These are phyloP conservation scores for Stegana nigrithorax DNA, from an alignment of 2,888 invertebrate genomes.

Conservation along the genomic window DNA sequence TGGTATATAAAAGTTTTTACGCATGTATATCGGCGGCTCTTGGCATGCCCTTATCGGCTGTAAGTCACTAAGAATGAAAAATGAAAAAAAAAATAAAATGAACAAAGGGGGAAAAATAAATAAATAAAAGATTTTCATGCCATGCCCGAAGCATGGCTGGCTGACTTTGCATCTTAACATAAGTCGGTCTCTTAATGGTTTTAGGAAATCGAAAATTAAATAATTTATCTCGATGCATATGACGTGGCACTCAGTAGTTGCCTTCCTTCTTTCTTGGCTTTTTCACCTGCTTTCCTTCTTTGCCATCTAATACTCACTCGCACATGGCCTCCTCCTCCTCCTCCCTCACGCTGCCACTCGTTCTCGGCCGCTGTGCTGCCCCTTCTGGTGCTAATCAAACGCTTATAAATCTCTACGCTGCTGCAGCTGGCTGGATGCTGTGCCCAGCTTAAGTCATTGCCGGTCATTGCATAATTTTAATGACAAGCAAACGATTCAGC, in stretches of 20 bases:
- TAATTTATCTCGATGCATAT: conserved; percentile 58
- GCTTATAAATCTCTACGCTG: not conserved
- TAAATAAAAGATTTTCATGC: no score
- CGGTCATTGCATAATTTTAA: no score
- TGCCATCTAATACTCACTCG: not conserved
- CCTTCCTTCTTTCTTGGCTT: not conserved
- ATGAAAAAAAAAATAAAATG: not conserved
- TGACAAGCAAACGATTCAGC: no score
- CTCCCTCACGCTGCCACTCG: not conserved
- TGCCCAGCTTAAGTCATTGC: no score
- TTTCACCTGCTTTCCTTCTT: not conserved
- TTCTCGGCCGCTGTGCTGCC: not conserved
- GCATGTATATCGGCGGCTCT: not conserved
- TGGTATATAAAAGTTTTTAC: not conserved
- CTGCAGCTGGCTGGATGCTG: not conserved
- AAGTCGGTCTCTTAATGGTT: conserved; percentile 48
- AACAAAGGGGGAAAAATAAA: no score
- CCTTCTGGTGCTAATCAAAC: not conserved
- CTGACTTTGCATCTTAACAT: not conserved
- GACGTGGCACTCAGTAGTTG: conserved; percentile 53
- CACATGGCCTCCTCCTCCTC: not conserved
- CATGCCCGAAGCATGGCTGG: not conserved
- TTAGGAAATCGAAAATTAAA: conserved; percentile 59
- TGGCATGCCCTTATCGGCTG: no score
- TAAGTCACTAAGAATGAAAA: not conserved